phyloP scores from a whole-genome alignment of 2,888 invertebrate genomes.

The Clivina fossor region DNA sequence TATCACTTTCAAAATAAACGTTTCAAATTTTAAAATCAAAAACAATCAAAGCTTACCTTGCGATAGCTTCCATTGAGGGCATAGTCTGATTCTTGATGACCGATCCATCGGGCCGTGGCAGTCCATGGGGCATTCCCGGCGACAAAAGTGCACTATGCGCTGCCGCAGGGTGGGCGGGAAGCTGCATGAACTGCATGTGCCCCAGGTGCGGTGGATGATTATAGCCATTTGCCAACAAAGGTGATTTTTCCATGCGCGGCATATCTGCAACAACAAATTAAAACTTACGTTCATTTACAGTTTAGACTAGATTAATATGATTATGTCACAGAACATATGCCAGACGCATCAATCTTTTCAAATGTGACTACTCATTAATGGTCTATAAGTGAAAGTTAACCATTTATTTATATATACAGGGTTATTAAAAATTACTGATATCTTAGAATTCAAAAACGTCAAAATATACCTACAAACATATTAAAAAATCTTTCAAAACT shows the following conservation, averaged over 20 bases:
- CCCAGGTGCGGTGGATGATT: slow-evolving; percentile 90
- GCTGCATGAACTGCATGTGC: slow-evolving; percentile 94
- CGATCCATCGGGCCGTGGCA: slow-evolving; percentile 80
- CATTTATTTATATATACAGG: too few species aligned
- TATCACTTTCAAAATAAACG: neutral
- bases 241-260: slow-evolving; percentile 88
- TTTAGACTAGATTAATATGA: slow-evolving; percentile 14
- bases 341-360: too few species aligned
- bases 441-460: too few species aligned
- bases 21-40: neutral
- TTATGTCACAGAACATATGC: too few species aligned
- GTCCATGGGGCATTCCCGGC: slow-evolving; percentile 85
- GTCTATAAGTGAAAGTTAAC: too few species aligned
- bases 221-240: slow-evolving; percentile 89
- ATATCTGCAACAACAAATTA: slow-evolving; percentile 66
- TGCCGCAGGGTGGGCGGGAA: slow-evolving; percentile 72
- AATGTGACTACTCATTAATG: too few species aligned
- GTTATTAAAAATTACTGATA: too few species aligned
- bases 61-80: slow-evolving; percentile 87
- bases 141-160: slow-evolving; percentile 79
- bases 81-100: slow-evolving; percentile 82
- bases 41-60: slow-evolving; percentile 64
- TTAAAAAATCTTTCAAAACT: too few species aligned
- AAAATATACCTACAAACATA: too few species aligned
- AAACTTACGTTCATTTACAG: slow-evolving; percentile 1